A percentile compares a stretch with the other conserved stretches of the same genome.
Evolutionary conservation across 2,797 vertebrate species (phyloP).

Genomic region (Poeciliopsis paucimaculata): DNA sequence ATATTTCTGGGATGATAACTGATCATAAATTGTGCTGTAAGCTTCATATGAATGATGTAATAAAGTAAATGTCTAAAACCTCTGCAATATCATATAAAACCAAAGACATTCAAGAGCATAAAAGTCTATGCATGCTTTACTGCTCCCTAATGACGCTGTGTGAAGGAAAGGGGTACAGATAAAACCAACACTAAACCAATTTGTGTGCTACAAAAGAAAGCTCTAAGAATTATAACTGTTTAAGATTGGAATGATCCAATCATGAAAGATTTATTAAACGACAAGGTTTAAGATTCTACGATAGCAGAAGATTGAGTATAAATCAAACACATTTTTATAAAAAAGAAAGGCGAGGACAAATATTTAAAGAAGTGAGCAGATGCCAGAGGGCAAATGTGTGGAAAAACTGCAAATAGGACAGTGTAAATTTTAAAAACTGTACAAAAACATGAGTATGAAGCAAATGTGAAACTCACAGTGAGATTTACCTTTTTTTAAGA

Average conservation of each 20-base stretch:
- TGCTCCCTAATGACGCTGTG: background rate
- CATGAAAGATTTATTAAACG: background rate
- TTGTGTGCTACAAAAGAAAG: background rate
- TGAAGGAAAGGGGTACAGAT: background rate
- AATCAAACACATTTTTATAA: background rate
- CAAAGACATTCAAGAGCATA: background rate
- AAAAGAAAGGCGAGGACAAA: background rate
- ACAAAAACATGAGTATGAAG: background rate
- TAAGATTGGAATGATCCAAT: background rate
- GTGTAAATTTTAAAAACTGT: background rate
- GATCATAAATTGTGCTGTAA: background rate
- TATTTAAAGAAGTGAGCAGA: background rate
- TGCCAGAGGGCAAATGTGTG: background rate
- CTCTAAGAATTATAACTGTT: background rate
- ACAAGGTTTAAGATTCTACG: background rate
- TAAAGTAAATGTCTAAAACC: background rate
- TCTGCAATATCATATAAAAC: background rate
- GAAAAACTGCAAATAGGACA: background rate
- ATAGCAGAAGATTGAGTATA: background rate
- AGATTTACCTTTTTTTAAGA: background rate
- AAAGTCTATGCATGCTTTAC: background rate
- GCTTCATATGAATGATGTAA: background rate
- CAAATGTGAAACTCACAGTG: background rate
- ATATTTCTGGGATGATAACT: background rate
- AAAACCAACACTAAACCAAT: conserved; percentile 1